Evolutionary conservation across 2,797 vertebrate genomes (phyloP).

Genomic region (Cynopterus sphinx): DNA sequence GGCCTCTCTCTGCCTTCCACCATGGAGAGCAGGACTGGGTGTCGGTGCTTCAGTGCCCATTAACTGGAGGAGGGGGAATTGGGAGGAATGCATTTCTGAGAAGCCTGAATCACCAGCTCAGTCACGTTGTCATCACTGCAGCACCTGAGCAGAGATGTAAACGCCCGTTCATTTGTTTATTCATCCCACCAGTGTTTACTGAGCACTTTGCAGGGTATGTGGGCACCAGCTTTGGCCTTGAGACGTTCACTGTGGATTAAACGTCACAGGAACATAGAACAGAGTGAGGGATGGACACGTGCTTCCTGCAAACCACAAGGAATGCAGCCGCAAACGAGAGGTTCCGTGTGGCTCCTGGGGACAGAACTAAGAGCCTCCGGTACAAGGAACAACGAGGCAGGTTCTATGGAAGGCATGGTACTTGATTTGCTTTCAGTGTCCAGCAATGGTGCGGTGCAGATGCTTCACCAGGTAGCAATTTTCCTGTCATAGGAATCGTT

Average conservation of each 20-base stretch:
- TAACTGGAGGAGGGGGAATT: neutral
- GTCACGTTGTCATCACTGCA: neutral
- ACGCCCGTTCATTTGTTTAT: neutral
- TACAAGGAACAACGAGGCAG: neutral
- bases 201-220: neutral
- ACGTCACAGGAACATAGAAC: fast-evolving
- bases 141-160: neutral
- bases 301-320: neutral
- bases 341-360: neutral
- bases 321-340: neutral
- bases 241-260: neutral
- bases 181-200: neutral
- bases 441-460: neutral
- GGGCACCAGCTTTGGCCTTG: neutral
- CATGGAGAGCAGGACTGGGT: too few species aligned
- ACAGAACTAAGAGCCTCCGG: neutral
- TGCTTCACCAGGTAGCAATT: neutral
- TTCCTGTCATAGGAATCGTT: neutral
- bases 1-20: neutral
- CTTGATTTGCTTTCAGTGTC: neutral
- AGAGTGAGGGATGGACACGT: neutral
- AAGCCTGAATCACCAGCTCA: neutral
- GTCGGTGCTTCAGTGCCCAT: neutral
- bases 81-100: neutral
- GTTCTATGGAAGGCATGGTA: neutral